Evolutionary conservation across 2,113 vertebrate species (phyloP).

Genomic region (Melanostigma gelatinosum): DNA sequence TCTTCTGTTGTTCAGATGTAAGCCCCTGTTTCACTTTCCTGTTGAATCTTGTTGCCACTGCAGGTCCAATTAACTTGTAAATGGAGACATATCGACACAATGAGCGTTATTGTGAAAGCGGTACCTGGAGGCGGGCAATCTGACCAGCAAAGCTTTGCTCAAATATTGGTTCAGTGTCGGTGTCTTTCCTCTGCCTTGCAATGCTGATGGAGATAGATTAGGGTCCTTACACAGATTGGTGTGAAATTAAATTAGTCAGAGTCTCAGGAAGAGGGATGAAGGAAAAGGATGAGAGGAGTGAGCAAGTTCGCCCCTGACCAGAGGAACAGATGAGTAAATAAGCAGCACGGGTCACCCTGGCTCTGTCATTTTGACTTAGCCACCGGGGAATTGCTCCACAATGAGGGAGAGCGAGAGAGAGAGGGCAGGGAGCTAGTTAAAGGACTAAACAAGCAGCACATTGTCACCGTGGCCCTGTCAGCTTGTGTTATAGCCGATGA

Average conservation of each 20-base stretch:
- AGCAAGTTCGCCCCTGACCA: conserved; percentile 13
- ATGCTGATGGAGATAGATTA: conserved; percentile 40
- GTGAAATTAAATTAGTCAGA: conserved; percentile 11
- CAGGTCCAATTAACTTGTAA: conserved; percentile 31
- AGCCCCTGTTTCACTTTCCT: background rate
- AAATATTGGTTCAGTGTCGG: conserved; percentile 46
- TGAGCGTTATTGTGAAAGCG: background rate
- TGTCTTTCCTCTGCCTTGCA: conserved; percentile 20
- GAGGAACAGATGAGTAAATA: conserved; percentile 33
- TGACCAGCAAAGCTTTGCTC: background rate
- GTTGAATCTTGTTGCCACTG: background rate
- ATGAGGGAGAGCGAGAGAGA: conserved; percentile 16
- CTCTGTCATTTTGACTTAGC: conserved; percentile 30
- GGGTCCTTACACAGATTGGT: conserved; percentile 2
- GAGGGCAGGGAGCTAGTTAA: conserved; percentile 35
- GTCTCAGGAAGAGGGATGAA: background rate
- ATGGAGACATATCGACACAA: conserved; percentile 27
- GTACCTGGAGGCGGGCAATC: background rate
- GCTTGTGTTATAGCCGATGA: conserved; percentile 34
- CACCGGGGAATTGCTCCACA: background rate
- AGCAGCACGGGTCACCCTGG: conserved; percentile 25
- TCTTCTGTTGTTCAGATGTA: background rate
- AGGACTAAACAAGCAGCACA: conserved; percentile 54
- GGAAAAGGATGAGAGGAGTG: background rate
- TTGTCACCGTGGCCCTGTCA: conserved; percentile 67